phyloP scores from a whole-genome alignment of 2,888 invertebrate species.

The Andrena flavipes region DNA sequence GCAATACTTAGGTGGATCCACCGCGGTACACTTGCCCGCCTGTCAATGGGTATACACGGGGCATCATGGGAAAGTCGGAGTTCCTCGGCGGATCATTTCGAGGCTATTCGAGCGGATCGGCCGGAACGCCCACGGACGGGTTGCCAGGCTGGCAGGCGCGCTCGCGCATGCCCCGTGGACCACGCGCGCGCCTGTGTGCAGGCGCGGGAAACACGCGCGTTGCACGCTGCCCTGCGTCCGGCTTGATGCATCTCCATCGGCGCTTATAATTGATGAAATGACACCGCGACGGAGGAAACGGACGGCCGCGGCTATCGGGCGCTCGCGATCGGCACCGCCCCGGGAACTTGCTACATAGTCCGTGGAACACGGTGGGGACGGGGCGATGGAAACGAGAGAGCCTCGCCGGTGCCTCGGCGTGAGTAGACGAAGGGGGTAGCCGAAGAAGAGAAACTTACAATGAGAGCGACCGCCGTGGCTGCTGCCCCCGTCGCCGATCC shows the following conservation, averaged over 20 bases:
- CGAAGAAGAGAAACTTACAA: conserved; percentile 48
- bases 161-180: conserved; percentile 24
- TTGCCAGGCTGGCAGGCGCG: conserved; percentile 51
- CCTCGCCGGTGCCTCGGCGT: not conserved
- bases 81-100: conserved; percentile 48
- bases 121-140: conserved; percentile 61
- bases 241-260: conserved; percentile 59
- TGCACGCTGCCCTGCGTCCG: conserved; percentile 34
- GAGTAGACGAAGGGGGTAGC: not conserved
- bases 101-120: conserved; percentile 63
- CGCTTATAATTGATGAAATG: conserved; percentile 75
- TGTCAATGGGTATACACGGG: conserved; percentile 54
- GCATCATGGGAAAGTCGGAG: conserved; percentile 59
- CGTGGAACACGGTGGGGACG: not conserved
- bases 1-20: conserved; percentile 51
- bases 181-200: conserved; percentile 8
- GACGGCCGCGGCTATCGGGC: conserved; percentile 59
- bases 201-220: conserved; percentile 28
- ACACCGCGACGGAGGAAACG: conserved; percentile 60
- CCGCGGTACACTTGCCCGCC: conserved; percentile 60
- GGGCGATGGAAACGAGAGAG: not conserved
- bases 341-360: not conserved
- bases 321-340: conserved; percentile 53
- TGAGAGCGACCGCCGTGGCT: conserved; percentile 60
- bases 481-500: conserved; percentile 48